Percentiles rank a stretch among this genome's conserved stretches.
These are phyloP conservation scores for Ooceraea biroi DNA, from an alignment of 1,140 invertebrate species.

Conservation along the genomic window DNA sequence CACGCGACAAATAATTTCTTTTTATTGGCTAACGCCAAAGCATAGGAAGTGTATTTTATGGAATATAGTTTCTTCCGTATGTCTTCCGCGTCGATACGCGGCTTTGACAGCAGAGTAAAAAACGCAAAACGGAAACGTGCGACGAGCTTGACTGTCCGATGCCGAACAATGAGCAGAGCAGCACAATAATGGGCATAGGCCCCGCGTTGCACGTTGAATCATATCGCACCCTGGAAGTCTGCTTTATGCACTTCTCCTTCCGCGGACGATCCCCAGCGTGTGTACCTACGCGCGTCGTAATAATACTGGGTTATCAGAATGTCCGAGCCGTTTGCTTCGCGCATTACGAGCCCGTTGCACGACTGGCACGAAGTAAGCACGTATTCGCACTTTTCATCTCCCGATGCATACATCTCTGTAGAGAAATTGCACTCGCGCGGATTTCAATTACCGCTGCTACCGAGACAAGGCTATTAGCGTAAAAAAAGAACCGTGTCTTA, in stretches of 20 bases:
- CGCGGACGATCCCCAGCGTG: not conserved
- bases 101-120: constrained; percentile 29
- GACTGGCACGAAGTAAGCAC: constrained; percentile 17
- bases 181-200: constrained; percentile 39
- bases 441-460: constrained; percentile 5
- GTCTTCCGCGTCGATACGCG: constrained; percentile 3
- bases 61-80: constrained; percentile 16
- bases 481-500: constrained; percentile 35
- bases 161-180: constrained; percentile 32
- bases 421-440: not conserved
- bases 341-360: constrained; percentile 44
- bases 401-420: not conserved
- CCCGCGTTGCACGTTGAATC: constrained; percentile 34
- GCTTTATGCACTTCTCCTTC: constrained; percentile 29
- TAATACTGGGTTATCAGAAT: constrained; percentile 65
- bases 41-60: not conserved
- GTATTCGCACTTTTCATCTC: constrained; percentile 11
- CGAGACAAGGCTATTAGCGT: no score
- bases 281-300: constrained; percentile 32
- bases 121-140: constrained; percentile 24
- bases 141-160: constrained; percentile 28
- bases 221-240: constrained; percentile 44
- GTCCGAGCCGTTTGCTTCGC: constrained; percentile 57
- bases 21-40: not conserved
- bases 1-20: constrained; percentile 18